A percentile compares a stretch with the other conserved stretches of the same genome.
Conservation (phyloP, 2,797 vertebrate species). For the Spea hammondii region DNA sequence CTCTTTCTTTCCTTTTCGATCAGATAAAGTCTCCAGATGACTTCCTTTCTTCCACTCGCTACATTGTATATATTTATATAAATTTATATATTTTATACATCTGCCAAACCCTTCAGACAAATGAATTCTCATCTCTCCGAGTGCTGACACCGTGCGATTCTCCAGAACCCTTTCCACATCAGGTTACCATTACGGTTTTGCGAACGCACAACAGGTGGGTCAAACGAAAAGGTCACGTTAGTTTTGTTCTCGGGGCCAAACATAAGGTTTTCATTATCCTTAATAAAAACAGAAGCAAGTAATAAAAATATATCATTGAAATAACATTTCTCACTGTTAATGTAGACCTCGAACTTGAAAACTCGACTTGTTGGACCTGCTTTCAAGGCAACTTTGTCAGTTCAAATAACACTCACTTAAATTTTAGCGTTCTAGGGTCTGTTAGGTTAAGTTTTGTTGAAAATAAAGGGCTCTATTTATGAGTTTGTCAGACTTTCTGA, state of each 20-base stretch:
- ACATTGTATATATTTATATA: slow-evolving; percentile 37
- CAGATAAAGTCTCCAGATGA: slow-evolving; percentile 59
- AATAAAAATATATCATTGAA: slow-evolving; percentile 73
- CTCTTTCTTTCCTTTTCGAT: slow-evolving; percentile 55
- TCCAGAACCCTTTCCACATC: slow-evolving; percentile 71
- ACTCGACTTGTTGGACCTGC: neutral
- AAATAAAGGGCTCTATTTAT: slow-evolving; percentile 4
- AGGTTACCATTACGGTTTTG: slow-evolving; percentile 73
- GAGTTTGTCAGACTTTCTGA: neutral
- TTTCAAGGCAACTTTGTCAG: neutral
- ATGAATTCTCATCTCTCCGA: slow-evolving; percentile 56
- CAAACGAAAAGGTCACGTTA: slow-evolving; percentile 74
- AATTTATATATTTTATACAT: slow-evolving; percentile 53
- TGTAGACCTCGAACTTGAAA: neutral
- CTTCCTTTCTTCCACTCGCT: slow-evolving; percentile 55
- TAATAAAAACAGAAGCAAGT: slow-evolving; percentile 81
- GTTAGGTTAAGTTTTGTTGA: neutral
- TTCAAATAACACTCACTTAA: slow-evolving; percentile 25
- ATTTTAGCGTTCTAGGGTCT: neutral
- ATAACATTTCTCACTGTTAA: slow-evolving; percentile 63
- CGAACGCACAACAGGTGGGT: slow-evolving; percentile 87
- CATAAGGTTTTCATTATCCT: slow-evolving; percentile 87
- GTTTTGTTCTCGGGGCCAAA: slow-evolving; percentile 75
- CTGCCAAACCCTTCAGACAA: slow-evolving; percentile 55
- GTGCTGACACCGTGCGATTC: slow-evolving; percentile 63